Evolutionary conservation across 1,140 invertebrate genomes (phyloP).

Genomic region (Cyphomyrmex costatus): DNA sequence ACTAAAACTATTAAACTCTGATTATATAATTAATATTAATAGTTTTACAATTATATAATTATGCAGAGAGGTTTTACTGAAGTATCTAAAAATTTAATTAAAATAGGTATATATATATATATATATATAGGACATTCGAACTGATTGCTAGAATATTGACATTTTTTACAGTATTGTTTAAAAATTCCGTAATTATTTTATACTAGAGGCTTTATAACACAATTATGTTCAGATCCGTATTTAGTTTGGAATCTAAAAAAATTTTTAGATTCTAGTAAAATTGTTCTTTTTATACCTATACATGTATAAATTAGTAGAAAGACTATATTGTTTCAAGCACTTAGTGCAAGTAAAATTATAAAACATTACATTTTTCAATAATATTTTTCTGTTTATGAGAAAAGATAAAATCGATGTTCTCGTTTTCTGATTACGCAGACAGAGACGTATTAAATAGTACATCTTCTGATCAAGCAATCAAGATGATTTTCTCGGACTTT

Average conservation of each 20-base stretch:
- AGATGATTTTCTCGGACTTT: slow-evolving; percentile 30
- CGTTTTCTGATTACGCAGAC: not conserved
- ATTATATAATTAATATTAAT: not conserved
- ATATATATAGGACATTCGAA: too few species aligned
- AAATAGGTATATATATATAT: too few species aligned
- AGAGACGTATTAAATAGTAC: slow-evolving; percentile 27
- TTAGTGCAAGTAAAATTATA: not conserved
- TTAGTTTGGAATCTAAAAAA: too few species aligned
- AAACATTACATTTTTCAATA: not conserved
- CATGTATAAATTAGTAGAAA: not conserved
- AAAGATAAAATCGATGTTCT: not conserved
- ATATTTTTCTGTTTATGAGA: not conserved
- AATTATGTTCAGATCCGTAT: too few species aligned
- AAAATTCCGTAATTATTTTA: too few species aligned
- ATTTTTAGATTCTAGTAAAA: too few species aligned
- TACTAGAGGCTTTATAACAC: too few species aligned
- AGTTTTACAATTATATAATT: not conserved
- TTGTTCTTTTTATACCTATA: too few species aligned
- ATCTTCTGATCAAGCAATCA: slow-evolving; percentile 18
- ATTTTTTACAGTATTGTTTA: too few species aligned
- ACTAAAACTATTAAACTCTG: not conserved
- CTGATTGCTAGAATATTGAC: too few species aligned
- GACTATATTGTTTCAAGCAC: not conserved
- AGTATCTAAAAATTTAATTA: too few species aligned
- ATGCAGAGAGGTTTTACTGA: too few species aligned